Base-by-base conservation (phyloP, 2,113 vertebrate species). In the Callithrix jacchus region DNA sequence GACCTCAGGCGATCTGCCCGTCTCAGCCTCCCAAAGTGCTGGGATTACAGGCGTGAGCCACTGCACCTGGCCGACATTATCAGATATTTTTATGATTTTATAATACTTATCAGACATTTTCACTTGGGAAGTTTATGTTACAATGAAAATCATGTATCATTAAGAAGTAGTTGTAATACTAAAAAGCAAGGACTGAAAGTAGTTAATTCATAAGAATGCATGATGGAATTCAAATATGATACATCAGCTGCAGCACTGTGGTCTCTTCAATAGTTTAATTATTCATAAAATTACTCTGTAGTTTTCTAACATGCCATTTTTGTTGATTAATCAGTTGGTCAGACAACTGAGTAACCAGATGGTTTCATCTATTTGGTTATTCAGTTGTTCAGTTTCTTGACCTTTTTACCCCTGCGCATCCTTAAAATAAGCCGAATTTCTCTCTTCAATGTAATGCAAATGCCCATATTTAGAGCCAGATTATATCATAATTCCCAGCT, bases 351-450 rank as follows among this genome's bases (percentile, higher is more conserved):
- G 17, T 37, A 71, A 71, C 68, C 68, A 71, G n/a, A 71, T 37
- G 35, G 18, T 37, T 37, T 37, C 3, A 8, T 9, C 20, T 71
- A 8, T 37, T 37, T 71, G n/a, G 7, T 5, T 71, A 37, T 71
- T 71, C 35, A n/a, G 35, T 71, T 70, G 3, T 14, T 70, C 23
- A 86, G 27, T 89, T 93, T 70, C 37, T 20, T 86, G 73, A 87
- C 42, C 79, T 92, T 79, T 25, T 87, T 80, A 79, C 68, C 27
- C 52, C 23, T 37, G 37, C n/a, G 21, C 8, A 94, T 6, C 11
- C 40, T 89, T 61, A 61, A 37, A 89, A 92, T 71, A 97, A 88
- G 35, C 14, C 6, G 47, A 85, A 56, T 94, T 96, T 76, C 45
- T 86, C 13, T 94, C 17, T 47, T 85, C 32, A 74, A 71, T 68